phyloP scores from a whole-genome alignment of 2,113 vertebrate species.

The Columbina picui region DNA sequence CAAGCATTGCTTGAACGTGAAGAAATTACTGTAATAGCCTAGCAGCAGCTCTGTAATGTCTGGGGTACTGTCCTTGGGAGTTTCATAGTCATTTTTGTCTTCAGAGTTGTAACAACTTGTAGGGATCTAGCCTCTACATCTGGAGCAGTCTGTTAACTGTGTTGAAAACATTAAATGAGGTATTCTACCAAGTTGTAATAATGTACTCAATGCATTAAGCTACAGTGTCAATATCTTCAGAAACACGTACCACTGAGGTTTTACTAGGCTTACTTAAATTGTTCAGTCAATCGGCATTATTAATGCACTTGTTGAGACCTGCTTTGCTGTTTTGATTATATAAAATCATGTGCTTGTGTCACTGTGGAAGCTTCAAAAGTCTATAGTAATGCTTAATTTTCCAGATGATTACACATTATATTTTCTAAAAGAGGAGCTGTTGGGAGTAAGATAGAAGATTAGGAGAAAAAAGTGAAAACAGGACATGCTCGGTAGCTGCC shows the following conservation, averaged over 20 bases:
- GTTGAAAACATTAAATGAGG: background rate
- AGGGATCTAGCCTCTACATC: background rate
- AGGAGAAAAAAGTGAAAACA: background rate
- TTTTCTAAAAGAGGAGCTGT: background rate
- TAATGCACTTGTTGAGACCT: background rate
- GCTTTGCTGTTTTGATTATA: background rate
- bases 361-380: background rate
- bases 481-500: background rate
- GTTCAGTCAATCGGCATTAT: background rate
- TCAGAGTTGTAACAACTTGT: background rate
- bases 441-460: background rate
- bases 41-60: background rate
- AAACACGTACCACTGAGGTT: background rate
- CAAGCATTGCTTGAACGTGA: background rate
- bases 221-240: background rate
- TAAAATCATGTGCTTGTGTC: background rate
- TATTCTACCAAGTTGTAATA: background rate
- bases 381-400: background rate
- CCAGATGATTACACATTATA: rapidly evolving
- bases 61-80: background rate
- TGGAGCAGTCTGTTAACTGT: background rate
- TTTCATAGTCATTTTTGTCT: background rate
- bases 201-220: background rate
- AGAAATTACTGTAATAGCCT: background rate
- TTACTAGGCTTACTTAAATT: background rate